A percentile compares a stretch with the other conserved stretches of the same genome.
Evolutionary conservation across 2,797 vertebrate genomes (phyloP).

Genomic region (Neomorphus geoffroyi): DNA sequence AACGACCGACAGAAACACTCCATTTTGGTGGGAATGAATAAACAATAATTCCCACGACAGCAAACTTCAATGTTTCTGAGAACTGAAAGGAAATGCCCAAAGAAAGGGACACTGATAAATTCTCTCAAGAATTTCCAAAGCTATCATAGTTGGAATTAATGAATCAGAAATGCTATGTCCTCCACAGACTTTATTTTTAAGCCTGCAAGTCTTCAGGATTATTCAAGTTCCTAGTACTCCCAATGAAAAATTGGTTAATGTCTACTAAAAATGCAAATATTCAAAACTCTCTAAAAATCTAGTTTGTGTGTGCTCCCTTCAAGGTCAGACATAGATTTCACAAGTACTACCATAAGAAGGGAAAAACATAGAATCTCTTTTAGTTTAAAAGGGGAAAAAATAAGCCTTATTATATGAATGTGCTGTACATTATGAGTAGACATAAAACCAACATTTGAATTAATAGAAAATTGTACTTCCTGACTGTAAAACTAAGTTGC

Average conservation of each 20-base stretch:
- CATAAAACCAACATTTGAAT: background rate
- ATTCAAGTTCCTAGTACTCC: background rate
- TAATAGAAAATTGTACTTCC: background rate
- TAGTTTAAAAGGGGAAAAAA: background rate
- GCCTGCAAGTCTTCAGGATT: background rate
- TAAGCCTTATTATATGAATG: background rate
- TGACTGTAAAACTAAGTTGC: background rate
- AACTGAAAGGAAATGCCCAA: background rate
- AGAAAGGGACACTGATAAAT: background rate
- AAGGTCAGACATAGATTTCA: background rate
- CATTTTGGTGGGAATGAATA: background rate
- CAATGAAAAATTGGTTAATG: background rate
- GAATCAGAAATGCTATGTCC: background rate
- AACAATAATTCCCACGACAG: background rate
- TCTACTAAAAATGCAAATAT: slow-evolving; percentile 2
- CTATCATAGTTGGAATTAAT: background rate
- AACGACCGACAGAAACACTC: background rate
- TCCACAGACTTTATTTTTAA: background rate
- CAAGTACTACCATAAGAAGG: background rate
- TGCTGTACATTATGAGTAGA: background rate
- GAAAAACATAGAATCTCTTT: background rate
- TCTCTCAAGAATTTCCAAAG: background rate
- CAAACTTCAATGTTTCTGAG: background rate
- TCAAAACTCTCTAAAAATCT: background rate
- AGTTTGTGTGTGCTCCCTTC: background rate